A percentile compares a stretch with the other conserved stretches of the same genome.
Conservation (phyloP, 2,888 invertebrate genomes). For the Parnassius smintheus region DNA sequence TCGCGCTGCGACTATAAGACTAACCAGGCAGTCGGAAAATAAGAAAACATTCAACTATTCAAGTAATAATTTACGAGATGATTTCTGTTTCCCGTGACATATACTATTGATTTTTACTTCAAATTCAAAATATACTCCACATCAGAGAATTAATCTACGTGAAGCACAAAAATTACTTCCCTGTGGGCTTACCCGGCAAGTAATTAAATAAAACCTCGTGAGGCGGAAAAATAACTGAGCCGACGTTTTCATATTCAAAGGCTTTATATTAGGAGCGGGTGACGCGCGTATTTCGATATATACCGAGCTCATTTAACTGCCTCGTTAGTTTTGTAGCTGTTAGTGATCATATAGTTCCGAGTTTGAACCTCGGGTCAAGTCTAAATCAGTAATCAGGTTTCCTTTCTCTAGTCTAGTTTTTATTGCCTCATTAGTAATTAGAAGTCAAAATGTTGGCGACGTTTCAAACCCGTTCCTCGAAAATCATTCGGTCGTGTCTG, state of each 20-base stretch:
- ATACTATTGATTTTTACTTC: not conserved
- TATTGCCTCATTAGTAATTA: not conserved
- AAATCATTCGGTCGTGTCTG: too few species aligned
- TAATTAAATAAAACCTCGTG: constrained; percentile 60
- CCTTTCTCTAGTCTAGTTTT: too few species aligned
- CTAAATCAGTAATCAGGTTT: too few species aligned
- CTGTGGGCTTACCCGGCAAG: constrained; percentile 41
- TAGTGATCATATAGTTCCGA: too few species aligned
- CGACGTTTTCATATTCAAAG: constrained; percentile 29
- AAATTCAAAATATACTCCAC: constrained; percentile 10
- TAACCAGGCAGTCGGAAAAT: too few species aligned
- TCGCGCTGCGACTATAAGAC: too few species aligned
- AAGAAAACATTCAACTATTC: too few species aligned
- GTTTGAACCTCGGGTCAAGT: too few species aligned
- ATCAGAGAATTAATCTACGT: constrained; percentile 18
- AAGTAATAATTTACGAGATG: too few species aligned
- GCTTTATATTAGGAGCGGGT: not conserved
- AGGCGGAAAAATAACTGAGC: constrained; percentile 51
- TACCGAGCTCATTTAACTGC: too few species aligned
- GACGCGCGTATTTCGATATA: not conserved
- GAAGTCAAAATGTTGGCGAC: not conserved
- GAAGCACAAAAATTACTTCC: constrained; percentile 23
- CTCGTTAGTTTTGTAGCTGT: too few species aligned
- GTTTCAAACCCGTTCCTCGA: not conserved
- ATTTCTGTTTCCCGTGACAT: too few species aligned